phyloP scores from a whole-genome alignment of 2,797 vertebrate genomes.

The Sebastes hopkinsi region DNA sequence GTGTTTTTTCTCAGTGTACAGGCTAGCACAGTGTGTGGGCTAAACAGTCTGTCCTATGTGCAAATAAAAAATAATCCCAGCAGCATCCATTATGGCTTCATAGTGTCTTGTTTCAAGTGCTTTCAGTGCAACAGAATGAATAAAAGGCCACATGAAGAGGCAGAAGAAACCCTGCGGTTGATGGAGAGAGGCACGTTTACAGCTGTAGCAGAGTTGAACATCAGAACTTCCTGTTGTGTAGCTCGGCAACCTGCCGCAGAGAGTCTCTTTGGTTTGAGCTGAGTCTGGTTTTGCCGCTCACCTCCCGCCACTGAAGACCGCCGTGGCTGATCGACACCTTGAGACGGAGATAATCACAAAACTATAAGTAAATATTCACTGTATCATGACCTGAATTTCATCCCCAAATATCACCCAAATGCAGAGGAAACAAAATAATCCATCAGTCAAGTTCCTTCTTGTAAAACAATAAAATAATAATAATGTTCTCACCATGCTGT shows the following conservation, averaged over 20 bases:
- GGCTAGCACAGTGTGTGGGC: neutral
- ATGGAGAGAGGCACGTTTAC: constrained; percentile 6
- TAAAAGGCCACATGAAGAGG: constrained; percentile 18
- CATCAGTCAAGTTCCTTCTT: neutral
- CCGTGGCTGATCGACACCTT: constrained; percentile 53
- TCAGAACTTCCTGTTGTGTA: constrained; percentile 85
- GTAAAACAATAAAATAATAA: neutral
- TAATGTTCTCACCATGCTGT: constrained; percentile 76
- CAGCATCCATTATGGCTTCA: constrained; percentile 17
- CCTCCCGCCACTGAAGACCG: constrained; percentile 85
- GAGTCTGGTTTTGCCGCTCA: constrained; percentile 82
- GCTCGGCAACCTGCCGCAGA: constrained; percentile 78
- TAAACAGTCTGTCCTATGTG: neutral
- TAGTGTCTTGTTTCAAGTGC: neutral
- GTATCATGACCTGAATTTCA: neutral
- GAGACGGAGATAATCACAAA: neutral
- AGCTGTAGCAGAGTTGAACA: neutral
- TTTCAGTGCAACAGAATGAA: constrained; percentile 15
- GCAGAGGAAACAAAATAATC: neutral
- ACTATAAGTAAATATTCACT: neutral
- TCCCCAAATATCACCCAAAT: neutral
- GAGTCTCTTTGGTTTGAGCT: constrained; percentile 83
- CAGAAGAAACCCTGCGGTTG: neutral
- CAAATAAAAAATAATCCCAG: neutral
- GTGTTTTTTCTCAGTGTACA: neutral